Conservation (phyloP, 2,888 invertebrate species). For the Epirrhoe tristata region DNA sequence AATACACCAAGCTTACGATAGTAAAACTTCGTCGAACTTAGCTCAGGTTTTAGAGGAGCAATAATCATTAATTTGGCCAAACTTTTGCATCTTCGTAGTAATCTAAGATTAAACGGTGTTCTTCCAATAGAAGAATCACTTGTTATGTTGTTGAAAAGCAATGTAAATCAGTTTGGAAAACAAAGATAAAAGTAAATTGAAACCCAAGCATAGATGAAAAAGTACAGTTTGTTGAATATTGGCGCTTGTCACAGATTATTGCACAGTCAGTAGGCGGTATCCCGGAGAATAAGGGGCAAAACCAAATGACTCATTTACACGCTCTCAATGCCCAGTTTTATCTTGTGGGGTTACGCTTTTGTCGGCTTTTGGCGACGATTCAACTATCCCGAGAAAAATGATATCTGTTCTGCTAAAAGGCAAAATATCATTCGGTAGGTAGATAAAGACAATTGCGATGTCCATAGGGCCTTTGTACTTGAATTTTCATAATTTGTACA, state of each 20-base stretch:
- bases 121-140: background rate
- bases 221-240: background rate
- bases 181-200: background rate
- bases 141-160: background rate
- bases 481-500: background rate
- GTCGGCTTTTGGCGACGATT: conserved; percentile 65
- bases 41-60: too few species aligned
- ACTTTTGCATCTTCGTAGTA: too few species aligned
- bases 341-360: conserved; percentile 64
- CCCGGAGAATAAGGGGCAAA: conserved; percentile 44
- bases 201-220: too few species aligned
- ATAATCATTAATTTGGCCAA: too few species aligned
- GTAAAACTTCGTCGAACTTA: too few species aligned
- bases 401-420: conserved; percentile 33
- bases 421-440: conserved; percentile 9
- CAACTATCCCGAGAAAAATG: conserved; percentile 56
- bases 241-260: conserved; percentile 5
- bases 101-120: too few species aligned
- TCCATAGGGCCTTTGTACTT: background rate
- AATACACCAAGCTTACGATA: too few species aligned
- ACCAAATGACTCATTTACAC: conserved; percentile 60
- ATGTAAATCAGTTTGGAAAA: background rate
- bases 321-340: conserved; percentile 52
- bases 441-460: background rate
- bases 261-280: background rate